Conservation (phyloP, 2,888 invertebrate species). For the Andrena praecox region DNA sequence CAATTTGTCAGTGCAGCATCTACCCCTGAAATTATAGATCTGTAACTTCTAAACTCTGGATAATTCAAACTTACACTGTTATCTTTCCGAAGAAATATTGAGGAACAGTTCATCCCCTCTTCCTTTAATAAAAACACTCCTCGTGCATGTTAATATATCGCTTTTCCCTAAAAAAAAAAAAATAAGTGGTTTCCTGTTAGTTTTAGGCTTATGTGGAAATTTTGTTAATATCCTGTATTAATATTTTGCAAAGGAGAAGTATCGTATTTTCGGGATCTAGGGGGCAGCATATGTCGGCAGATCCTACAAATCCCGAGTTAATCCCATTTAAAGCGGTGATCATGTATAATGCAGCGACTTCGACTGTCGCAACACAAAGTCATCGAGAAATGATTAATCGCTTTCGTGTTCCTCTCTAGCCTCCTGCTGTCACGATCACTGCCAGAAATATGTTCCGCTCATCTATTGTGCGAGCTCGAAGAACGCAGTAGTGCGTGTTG, state of each 20-base stretch:
- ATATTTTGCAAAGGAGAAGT: background rate
- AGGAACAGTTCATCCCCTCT: no score
- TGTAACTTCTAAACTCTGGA: background rate
- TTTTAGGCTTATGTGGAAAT: no score
- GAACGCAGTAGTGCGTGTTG: background rate
- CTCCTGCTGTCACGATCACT: conserved; percentile 1
- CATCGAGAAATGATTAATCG: conserved; percentile 64
- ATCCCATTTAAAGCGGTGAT: conserved; percentile 63
- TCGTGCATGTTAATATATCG: no score
- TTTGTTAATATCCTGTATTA: background rate
- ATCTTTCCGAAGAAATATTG: background rate
- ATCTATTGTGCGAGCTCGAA: background rate
- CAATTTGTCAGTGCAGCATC: conserved; percentile 1
- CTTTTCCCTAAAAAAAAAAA: no score
- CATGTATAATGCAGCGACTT: conserved; percentile 63
- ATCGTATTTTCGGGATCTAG: background rate
- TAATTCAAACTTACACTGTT: background rate
- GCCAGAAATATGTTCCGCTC: conserved; percentile 1
- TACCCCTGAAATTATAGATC: background rate
- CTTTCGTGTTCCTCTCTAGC: conserved; percentile 1
- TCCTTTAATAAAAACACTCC: no score
- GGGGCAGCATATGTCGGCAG: conserved; percentile 42
- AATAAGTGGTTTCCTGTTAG: no score
- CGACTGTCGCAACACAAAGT: conserved; percentile 42
- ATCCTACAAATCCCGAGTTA: conserved; percentile 58